Percentiles rank a stretch among this genome's conserved stretches.
Evolutionary conservation across 2,113 vertebrate genomes (phyloP).

Genomic region (Herpetotheres cachinnans): DNA sequence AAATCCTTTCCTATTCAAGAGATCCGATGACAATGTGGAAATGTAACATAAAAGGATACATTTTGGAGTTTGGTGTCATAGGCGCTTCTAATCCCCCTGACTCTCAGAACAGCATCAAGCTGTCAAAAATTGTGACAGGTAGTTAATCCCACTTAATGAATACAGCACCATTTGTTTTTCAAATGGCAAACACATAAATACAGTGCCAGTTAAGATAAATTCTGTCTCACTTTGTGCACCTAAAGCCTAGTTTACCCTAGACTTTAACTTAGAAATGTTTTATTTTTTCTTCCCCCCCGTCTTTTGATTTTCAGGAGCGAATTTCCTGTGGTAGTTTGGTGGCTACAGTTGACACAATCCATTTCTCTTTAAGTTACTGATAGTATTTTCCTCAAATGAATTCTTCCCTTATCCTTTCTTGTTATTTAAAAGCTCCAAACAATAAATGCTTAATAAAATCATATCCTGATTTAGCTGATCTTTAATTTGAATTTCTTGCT

Average conservation of each 20-base stretch:
- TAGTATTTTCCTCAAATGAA: not conserved
- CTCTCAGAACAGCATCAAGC: not conserved
- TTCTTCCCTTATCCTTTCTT: not conserved
- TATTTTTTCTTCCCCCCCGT: rapidly evolving
- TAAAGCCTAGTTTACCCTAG: not conserved
- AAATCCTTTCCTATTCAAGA: not conserved
- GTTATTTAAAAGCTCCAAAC: not conserved
- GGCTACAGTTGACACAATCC: not conserved
- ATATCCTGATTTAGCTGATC: not conserved
- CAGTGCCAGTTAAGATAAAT: not conserved
- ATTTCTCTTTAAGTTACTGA: not conserved
- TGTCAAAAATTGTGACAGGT: slow-evolving; percentile 26
- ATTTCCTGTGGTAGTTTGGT: not conserved
- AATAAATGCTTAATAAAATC: not conserved
- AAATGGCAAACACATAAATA: not conserved
- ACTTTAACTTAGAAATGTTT: not conserved
- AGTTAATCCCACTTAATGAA: slow-evolving; percentile 23
- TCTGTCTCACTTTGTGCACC: not conserved
- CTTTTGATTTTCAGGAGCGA: not conserved
- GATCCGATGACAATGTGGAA: not conserved
- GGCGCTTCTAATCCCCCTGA: not conserved
- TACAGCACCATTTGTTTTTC: not conserved
- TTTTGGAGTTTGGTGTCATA: not conserved
- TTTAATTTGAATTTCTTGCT: not conserved
- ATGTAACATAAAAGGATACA: not conserved